Base-by-base conservation (phyloP, 2,797 vertebrate species). In the Spea hammondii region DNA sequence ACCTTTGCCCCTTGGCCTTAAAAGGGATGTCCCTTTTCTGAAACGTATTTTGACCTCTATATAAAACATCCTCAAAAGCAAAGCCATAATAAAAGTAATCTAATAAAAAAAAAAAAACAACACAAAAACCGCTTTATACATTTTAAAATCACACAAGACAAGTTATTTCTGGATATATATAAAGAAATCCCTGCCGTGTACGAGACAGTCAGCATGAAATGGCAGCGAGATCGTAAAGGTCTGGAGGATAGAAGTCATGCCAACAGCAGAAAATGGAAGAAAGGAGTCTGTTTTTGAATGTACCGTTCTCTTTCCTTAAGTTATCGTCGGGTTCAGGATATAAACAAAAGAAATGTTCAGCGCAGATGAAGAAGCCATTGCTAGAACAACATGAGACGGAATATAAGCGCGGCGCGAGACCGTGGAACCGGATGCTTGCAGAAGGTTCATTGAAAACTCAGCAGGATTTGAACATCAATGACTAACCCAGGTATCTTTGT, bases 401-500 rank as follows among this genome's bases (percentile, higher is more conserved):
- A 70, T 44, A 17, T 44, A 54, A 62, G 7, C 46, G 45, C 54
- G 54, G 65, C 32, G 72, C 53, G 17, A 48, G 65, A 13, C 50
- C 14, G 59, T 11, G 14, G 14, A 80, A 53, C n/a, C 12, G 32
- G 62, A 46, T 44, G 53, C 62, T 57, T 51, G 46, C 74, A 53
- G 46, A 51, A 60, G 53, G 74, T 67, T 76, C 74, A 81, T 17
- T 77, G 74, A 55, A 13, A 66, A 76, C 66, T n/a, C 79, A 81
- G 60, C 74, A 76, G 69, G 74, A 12, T 53, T 50, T 57, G 17
- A 74, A 76, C 79, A 67, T 81, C 74, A 81, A 72, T 67, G 69
- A 53, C 50, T 71, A 66, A 76, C 66, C 67, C 72, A 65, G 66
- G 74, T 55, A 75, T 57, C 60, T 8, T 12, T 10, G 54, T 17